Conservation (phyloP, 1,140 invertebrate genomes). For the Eciton burchellii region DNA sequence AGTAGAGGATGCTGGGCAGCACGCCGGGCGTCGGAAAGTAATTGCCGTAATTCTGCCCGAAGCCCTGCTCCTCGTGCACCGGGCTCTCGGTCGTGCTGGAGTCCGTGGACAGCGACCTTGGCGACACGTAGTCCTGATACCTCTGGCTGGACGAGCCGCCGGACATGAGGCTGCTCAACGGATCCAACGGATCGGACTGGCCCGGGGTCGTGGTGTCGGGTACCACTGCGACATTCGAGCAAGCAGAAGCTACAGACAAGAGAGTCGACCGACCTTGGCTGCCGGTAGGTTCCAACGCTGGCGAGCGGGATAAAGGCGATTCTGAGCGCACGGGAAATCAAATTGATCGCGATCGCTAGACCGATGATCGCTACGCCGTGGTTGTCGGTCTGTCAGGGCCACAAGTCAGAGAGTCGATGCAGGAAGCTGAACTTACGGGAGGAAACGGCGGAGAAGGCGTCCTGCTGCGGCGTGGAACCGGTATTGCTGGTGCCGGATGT, state of each 20-base stretch:
- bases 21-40: conserved; percentile 89
- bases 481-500: conserved; percentile 77
- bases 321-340: neutral
- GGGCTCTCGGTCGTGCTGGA: conserved; percentile 93
- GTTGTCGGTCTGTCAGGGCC: neutral
- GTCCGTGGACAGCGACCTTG: conserved; percentile 91
- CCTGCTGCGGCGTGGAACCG: conserved; percentile 79
- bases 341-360: neutral
- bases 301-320: neutral
- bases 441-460: conserved; percentile 82
- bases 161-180: conserved; percentile 88
- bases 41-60: conserved; percentile 89
- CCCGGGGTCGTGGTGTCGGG: conserved; percentile 91
- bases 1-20: conserved; percentile 92
- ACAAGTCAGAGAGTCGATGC: conserved; percentile 2
- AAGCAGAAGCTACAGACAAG: conserved; percentile 41
- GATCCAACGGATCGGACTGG: conserved; percentile 87
- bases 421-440: conserved; percentile 78
- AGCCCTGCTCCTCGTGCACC: conserved; percentile 90
- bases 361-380: conserved; percentile 2
- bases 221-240: conserved; percentile 85
- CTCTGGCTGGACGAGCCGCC: conserved; percentile 81
- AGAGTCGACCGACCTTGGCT: neutral
- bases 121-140: conserved; percentile 86
- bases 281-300: neutral